Percentiles rank a stretch among this genome's conserved stretches.
Conservation (phyloP, 2,797 vertebrate species). For the Synanceia verrucosa region DNA sequence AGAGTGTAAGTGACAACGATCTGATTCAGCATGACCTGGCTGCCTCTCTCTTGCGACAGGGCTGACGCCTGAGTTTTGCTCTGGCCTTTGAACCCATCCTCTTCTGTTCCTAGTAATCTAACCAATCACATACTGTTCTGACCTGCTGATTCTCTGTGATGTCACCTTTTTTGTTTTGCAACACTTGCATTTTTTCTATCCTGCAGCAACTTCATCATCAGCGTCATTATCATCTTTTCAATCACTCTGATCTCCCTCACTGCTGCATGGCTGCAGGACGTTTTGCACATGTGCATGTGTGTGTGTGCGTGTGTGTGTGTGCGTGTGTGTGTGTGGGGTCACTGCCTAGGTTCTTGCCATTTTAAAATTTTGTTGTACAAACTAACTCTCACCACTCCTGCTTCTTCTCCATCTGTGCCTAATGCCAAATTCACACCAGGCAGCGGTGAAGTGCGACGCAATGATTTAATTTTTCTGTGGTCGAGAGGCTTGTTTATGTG, state of each 20-base stretch:
- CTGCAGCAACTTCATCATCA: slow-evolving; percentile 61
- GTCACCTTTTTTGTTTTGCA: slow-evolving; percentile 62
- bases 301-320: slow-evolving; percentile 4
- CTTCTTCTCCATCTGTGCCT: slow-evolving; percentile 67
- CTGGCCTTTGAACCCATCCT: slow-evolving; percentile 55
- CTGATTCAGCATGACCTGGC: slow-evolving; percentile 72
- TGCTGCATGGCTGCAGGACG: slow-evolving; percentile 63
- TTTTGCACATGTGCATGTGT: slow-evolving; percentile 22
- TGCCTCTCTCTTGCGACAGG: slow-evolving; percentile 60
- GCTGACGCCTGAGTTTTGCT: slow-evolving; percentile 48
- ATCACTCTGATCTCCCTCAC: slow-evolving; percentile 36
- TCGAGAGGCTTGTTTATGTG: too few species aligned
- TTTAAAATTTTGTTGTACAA: slow-evolving; percentile 42
- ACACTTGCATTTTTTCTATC: slow-evolving; percentile 51
- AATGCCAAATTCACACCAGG: too few species aligned
- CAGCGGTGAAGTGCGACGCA: too few species aligned
- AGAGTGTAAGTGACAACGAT: slow-evolving; percentile 32
- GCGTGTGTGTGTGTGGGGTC: slow-evolving; percentile 33
- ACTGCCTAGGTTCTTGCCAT: slow-evolving; percentile 55
- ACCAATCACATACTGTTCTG: slow-evolving; percentile 60
- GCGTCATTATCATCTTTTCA: slow-evolving; percentile 47
- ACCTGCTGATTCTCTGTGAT: slow-evolving; percentile 60
- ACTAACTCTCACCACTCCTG: slow-evolving; percentile 57
- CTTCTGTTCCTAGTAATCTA: slow-evolving; percentile 57
- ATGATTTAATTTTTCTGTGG: too few species aligned